Evolutionary conservation across 2,113 vertebrate species (phyloP), one percentile per base, ranked within the genome.

Genomic region (Mohoua ochrocephala): DNA sequence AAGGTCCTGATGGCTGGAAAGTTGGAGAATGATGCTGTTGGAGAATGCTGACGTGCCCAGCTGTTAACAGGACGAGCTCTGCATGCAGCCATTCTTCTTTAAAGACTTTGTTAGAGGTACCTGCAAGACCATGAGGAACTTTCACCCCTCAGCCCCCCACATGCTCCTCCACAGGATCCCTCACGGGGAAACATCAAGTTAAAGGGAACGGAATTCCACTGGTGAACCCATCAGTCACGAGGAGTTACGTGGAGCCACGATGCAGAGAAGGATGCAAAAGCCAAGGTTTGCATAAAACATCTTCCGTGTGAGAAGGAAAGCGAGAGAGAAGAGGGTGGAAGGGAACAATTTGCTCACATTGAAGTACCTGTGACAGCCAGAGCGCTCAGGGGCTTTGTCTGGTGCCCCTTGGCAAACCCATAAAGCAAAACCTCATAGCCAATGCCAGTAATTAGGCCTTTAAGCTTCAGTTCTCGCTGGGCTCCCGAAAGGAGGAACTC

Each of bases 291-390:
- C 91, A 94, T 0, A 12, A 86, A 94, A 95, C 39, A 52, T 86
- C 86, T 90, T 89, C 91, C 22, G 4, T 30, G 77, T 92, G 86
- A 95, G 67, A 88, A 81, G 49, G 78, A 69, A 78, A 89, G 86
- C 2, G 35, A 91, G 94, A 68, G 42, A 93, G 52, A 39, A 52
- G 27, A 92, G 39, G 50, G 47, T 57, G 65, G 82, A 86, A 92
- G 35, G 78, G 90, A 95, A 96, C 17, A 89, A 64, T 91, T 97
- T 76, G 79, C 95, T 97, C 84, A 82, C 96, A 42, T 95, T 74
- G 78, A 97, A 97, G 97, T 99, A 99, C 99, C 99, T 99, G 99
- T 99, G 97, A 98, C 94, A 97, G 98, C 98, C 98, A 99, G 98
- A 98, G 98, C 97, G 67, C 98, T 99, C 98, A 99, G 98, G 96